phyloP scores from a whole-genome alignment of 2,113 vertebrate genomes.

The Typhlomys cinereus region DNA sequence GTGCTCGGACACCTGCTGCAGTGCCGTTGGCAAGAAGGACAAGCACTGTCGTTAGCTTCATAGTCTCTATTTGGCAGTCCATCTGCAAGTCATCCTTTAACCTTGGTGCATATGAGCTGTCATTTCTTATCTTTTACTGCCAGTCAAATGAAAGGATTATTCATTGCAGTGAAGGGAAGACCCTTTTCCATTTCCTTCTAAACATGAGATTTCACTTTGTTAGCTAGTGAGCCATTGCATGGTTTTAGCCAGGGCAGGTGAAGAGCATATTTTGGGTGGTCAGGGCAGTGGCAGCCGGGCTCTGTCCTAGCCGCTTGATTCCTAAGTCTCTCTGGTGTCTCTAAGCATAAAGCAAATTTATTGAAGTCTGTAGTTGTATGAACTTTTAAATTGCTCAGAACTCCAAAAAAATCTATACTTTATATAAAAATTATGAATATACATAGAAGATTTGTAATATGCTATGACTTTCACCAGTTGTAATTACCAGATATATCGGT shows the following conservation, averaged over 20 bases:
- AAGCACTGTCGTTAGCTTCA: neutral
- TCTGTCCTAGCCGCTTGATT: neutral
- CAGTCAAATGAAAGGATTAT: constrained; percentile 15
- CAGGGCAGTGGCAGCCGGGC: neutral
- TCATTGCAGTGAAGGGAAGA: neutral
- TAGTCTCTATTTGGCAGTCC: neutral
- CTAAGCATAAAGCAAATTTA: neutral
- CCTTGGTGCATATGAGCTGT: neutral
- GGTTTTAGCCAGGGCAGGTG: neutral
- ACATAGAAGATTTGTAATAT: constrained; percentile 6
- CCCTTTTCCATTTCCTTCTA: neutral
- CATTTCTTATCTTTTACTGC: neutral
- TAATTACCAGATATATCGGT: neutral
- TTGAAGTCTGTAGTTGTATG: neutral
- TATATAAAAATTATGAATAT: constrained; percentile 36
- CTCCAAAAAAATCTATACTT: neutral
- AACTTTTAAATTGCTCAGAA: constrained; percentile 9
- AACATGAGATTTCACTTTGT: neutral
- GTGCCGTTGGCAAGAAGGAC: neutral
- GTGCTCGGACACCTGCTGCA: too few relatives aligned
- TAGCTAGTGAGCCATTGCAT: neutral
- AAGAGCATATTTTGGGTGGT: neutral
- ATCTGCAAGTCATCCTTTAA: too few relatives aligned
- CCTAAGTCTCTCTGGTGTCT: neutral
- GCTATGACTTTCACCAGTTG: neutral